phyloP scores from a whole-genome alignment of 2,888 invertebrate species.

The Campopleginae sp. region DNA sequence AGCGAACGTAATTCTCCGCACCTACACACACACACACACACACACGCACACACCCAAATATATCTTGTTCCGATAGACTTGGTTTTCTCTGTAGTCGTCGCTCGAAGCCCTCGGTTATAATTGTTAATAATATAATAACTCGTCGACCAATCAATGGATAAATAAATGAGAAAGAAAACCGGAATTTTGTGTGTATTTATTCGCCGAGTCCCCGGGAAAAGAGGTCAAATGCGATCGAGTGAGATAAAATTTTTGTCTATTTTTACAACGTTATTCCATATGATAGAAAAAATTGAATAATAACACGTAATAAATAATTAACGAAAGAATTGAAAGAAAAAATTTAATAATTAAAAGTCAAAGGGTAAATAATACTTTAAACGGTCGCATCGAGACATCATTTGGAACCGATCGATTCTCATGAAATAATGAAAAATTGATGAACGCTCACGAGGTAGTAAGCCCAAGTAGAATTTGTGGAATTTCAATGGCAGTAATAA shows the following conservation, averaged over 20 bases:
- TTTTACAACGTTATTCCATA: not conserved
- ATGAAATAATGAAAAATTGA: not conserved
- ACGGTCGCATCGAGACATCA: not conserved
- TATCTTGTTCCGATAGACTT: no score
- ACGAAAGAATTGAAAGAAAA: not conserved
- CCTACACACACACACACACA: no score
- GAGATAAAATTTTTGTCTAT: not conserved
- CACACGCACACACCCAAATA: no score
- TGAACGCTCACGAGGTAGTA: no score
- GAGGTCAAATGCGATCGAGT: not conserved
- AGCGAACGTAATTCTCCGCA: no score
- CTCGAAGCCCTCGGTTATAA: no score
- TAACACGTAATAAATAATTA: not conserved
- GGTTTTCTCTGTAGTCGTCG: no score
- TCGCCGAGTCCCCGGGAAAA: no score
- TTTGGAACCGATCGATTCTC: not conserved
- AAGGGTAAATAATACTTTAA: not conserved
- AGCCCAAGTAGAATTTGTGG: not conserved
- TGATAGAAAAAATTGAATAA: not conserved
- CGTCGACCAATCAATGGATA: not conserved
- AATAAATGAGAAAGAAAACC: not conserved
- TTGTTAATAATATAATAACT: no score
- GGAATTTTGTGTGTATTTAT: no score
- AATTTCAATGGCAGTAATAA: conserved; percentile 20
- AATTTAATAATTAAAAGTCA: not conserved